Conservation (phyloP, 2,888 invertebrate genomes). For the Diarsia brunnea region DNA sequence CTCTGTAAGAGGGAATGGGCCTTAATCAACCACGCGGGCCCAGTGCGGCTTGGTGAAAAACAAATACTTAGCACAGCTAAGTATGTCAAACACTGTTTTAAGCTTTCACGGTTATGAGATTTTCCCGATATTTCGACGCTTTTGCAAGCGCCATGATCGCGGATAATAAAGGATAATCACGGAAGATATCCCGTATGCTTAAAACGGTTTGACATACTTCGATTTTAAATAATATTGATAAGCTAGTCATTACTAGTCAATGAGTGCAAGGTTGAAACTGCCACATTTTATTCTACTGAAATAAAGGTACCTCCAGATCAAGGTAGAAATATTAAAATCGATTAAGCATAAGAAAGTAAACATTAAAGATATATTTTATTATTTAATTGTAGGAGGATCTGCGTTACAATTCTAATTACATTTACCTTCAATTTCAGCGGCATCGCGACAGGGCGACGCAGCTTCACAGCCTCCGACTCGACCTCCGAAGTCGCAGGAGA, state of each 20-base stretch:
- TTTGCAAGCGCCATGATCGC: no score
- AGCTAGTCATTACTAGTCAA: not conserved
- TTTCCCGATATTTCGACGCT: no score
- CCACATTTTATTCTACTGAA: not conserved
- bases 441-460: slow-evolving; percentile 83
- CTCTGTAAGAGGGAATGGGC: not conserved
- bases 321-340: not conserved
- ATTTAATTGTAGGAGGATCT: not conserved
- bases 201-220: no score
- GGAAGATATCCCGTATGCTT: no score
- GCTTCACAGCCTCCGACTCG: slow-evolving; percentile 88
- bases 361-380: no score
- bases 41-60: not conserved
- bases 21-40: not conserved
- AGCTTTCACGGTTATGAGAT: no score
- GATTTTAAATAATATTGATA: not conserved
- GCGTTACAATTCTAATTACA: not conserved
- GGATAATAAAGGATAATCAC: no score
- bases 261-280: not conserved
- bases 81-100: no score
- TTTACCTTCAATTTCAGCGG: slow-evolving; percentile 76
- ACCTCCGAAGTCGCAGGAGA: slow-evolving; percentile 94
- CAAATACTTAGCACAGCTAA: not conserved
- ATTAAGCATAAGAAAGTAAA: no score
- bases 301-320: not conserved